Evolutionary conservation across 2,797 vertebrate genomes (phyloP).

Genomic region (Hafferia zeledoni): DNA sequence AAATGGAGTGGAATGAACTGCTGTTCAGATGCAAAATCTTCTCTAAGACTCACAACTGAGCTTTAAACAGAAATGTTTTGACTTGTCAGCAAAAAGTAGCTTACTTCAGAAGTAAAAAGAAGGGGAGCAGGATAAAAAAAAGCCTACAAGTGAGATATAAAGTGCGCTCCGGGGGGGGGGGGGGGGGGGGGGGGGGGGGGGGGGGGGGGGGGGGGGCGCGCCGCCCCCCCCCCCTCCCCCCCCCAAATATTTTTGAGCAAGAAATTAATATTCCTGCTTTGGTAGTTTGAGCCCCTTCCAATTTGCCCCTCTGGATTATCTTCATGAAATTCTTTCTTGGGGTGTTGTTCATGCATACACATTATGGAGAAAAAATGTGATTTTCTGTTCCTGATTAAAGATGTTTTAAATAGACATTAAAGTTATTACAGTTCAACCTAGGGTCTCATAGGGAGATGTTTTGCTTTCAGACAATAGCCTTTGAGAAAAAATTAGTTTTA

Average conservation of each 20-base stretch:
- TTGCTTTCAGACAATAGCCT: background rate
- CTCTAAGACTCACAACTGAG: background rate
- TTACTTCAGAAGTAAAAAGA: background rate
- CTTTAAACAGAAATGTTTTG: constrained; percentile 24
- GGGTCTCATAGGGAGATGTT: background rate
- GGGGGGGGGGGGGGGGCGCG: too few relatives aligned
- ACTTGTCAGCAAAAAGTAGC: background rate
- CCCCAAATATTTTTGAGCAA: background rate
- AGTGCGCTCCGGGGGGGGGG: too few relatives aligned
- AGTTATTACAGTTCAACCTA: background rate
- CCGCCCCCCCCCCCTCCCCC: accelerated
- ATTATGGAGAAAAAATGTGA: accelerated
- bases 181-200: too few relatives aligned
- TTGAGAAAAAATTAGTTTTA: background rate
- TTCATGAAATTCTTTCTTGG: background rate
- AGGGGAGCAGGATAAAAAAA: background rate
- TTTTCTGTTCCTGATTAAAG: background rate
- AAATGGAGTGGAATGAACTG: constrained; percentile 21
- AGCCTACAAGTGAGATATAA: background rate
- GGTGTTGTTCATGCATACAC: accelerated
- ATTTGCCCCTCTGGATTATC: background rate
- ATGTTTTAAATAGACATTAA: background rate
- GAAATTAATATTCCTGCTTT: background rate
- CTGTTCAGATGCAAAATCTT: constrained; percentile 16
- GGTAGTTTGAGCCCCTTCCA: background rate